Base-by-base conservation (phyloP, 2,888 invertebrate species). In the Polia nebulosa region DNA sequence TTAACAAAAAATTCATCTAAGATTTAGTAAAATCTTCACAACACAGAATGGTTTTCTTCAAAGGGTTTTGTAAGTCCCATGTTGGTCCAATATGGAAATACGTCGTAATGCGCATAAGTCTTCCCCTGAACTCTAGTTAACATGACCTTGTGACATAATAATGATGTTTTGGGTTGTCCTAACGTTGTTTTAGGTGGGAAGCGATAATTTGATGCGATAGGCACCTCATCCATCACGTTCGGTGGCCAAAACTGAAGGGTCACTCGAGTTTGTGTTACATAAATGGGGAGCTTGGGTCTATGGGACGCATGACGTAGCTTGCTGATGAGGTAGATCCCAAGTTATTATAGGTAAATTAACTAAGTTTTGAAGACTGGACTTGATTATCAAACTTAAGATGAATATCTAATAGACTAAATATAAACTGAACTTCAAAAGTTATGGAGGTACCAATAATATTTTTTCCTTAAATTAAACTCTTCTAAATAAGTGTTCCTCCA, bases 151-250 rank as follows among this genome's bases (percentile, higher is more conserved):
- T 57, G 63, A 49, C 20, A 52, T 60, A 58, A 65, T 81, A 81
- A 83, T 83, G 69, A 75, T 80, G 64, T 83, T 78, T 72, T 17
- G 68, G 60, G 71, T 45, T 59, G 34, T 61, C 59, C 47, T 70
- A 76, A 74, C 59, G 71, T 69, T 79, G 82, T 77, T 82, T 82
- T 81, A 76, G 60, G 58, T 57, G 72, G 71, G 72, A 70, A 53
- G 58, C 44, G 84, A 81, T 81, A 74, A 83, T 84, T 72, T 58
- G 66, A 56, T 55, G 65, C 70, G 82, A 83, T 84, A 84, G 76
- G 71, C 81, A 73, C 73, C 39, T 55, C 74, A 84, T 82, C 81
- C 62, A 79, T 82, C 84, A 83, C 67, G 66, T 79, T 73, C 55
- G 64, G 71, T 69, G 39, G 52, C 66, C 9, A 29, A 67, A 58